Base-by-base conservation (phyloP, 2,797 vertebrate species). In the Sebastes melanostomus region DNA sequence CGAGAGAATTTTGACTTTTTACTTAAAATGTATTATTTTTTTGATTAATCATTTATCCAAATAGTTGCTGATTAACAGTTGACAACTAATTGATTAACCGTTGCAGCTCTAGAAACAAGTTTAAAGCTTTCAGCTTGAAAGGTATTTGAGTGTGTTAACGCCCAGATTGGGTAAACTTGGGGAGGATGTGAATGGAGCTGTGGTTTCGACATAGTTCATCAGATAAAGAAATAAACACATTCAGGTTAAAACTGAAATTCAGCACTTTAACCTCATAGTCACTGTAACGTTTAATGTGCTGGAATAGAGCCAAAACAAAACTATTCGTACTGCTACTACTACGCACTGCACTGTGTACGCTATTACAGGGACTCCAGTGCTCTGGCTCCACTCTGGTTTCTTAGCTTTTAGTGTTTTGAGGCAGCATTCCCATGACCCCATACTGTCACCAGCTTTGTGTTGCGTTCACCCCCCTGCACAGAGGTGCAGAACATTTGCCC, bases 361-460 rank as follows among this genome's bases (percentile, higher is more conserved):
- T 29, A 4, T 55, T 29, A 5, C 25, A 18, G 60, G 16, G 56
- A 22, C 20, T 18, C 11, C 12, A 16, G 16, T 32, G 46, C 62
- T 72, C 24, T 30, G 30, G 8, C 24, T 56, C 16, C 12, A 4
- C 30, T 24, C 14, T 14, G 30, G 66, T 56, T 66, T 81, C 29
- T 27, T 32, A 62, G 83, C 76, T 58, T 29, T 32, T 20, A 54
- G 60, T 71, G 10, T 70, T 70, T 27, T n/a, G 10, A 69, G 30
- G 81, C 75, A 79, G 25, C 75, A 3, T 75, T 16, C 18, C 34
- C 58, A 70, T 34, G 58, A 67, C 12, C 55, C 60, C 70, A 2
- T 25, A 14, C 20, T 72, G 34, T 66, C 75, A 20, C 50, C 66
- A 65, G 22, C 52, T 75, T 2, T 78, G 30, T 68, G 75, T 88